Evolutionary conservation across 2,113 vertebrate genomes (phyloP), one percentile per base, ranked within the genome.

Genomic region (Struthidea cinerea): DNA sequence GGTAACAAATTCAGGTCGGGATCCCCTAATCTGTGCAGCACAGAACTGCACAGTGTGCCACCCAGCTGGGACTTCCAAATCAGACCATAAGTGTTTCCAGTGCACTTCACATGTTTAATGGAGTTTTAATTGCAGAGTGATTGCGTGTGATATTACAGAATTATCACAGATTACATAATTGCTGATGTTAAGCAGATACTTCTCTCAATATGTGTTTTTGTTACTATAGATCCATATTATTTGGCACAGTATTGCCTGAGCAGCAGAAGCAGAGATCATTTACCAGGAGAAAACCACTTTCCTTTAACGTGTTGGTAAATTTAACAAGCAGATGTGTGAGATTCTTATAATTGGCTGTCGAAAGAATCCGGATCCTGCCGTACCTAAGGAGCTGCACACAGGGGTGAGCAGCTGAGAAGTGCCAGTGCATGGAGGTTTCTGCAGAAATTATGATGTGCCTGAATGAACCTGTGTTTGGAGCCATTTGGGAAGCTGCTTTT

Each of bases 141-240:
- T 93, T 94, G 89, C 89, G 32, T 81, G 49, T 41, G 90, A 70
- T 86, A 84, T 84, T 92, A 91, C 60, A 87, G 69, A 95, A 96
- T 96, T 96, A 82, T 61, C 87, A 67, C 86, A 87, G 69, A 70
- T 93, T 59, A 79, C 65, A 80, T 94, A 90, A 95, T 87, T 95
- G 61, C 87, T 69, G 76, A 95, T 53, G 67, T 91, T 76, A 65
- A 77, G 61, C 87, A 93, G 78, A 19, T 90, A 76, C 35, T 89
- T 67, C 76, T 80, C 79, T 73, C 71, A 30, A 15, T 42, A 27
- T 10, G 27, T 83, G 68, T 57, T 69, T 89, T 94, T 80, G 39
- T 82, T 88, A 41, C 83, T 80, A 27, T 63, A 65, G 71, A 60
- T 76, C 74, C 22, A 5, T 71, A 11, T 55, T 87, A 32, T 27